These are phyloP conservation scores for Raja brachyura DNA, from an alignment of 2,113 vertebrate species.

Conservation along the genomic window DNA sequence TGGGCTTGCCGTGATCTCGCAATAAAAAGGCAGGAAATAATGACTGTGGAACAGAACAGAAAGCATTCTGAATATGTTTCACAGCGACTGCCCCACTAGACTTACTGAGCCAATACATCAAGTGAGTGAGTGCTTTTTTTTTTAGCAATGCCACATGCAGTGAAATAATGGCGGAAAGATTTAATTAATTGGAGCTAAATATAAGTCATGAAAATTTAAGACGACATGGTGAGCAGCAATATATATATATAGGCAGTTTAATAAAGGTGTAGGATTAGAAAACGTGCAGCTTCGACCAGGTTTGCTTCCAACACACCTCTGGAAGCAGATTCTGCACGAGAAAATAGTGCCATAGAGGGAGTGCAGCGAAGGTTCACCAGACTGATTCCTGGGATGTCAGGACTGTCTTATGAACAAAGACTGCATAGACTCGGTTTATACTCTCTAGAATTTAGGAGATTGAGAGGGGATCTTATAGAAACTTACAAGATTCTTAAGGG, in stretches of 20 bases:
- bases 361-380: too few species aligned
- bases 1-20: neutral
- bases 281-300: neutral
- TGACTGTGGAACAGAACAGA: neutral
- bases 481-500: too few species aligned
- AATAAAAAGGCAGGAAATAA: conserved; percentile 23
- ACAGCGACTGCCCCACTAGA: neutral
- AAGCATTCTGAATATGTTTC: neutral
- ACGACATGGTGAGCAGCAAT: too few species aligned
- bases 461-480: too few species aligned
- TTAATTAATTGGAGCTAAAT: neutral
- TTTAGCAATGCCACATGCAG: neutral
- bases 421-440: too few species aligned
- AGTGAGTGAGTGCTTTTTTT: neutral
- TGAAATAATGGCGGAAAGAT: neutral
- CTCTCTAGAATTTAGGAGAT: too few species aligned
- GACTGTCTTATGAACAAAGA: too few species aligned
- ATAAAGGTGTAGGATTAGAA: neutral
- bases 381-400: too few species aligned
- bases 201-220: neutral
- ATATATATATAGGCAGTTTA: neutral
- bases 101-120: neutral
- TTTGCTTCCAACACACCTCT: neutral
- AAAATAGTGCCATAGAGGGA: too few species aligned
- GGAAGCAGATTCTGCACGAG: neutral